Conservation (phyloP, 2,888 invertebrate genomes). For the Apamea crenata region DNA sequence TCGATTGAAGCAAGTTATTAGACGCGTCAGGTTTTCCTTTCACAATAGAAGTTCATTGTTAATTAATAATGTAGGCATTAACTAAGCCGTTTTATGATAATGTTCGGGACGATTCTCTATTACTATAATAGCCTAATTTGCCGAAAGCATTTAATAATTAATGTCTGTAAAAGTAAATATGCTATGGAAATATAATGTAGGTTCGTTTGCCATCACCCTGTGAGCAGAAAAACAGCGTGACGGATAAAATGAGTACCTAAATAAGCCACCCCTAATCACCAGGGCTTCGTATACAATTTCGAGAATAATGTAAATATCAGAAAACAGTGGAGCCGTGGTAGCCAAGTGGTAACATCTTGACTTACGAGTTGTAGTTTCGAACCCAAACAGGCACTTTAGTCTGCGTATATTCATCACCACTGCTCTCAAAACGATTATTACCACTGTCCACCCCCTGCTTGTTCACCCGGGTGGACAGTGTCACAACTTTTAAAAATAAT, state of each 20-base stretch:
- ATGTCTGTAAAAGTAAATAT: neutral
- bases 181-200: neutral
- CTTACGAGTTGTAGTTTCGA: neutral
- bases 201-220: neutral
- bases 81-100: neutral
- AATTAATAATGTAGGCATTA: conserved; percentile 18
- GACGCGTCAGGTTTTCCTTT: conserved; percentile 10
- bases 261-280: neutral
- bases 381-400: neutral
- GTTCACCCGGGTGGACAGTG: too few species aligned
- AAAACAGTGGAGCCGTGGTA: conserved; percentile 3
- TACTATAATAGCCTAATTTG: neutral
- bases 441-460: too few species aligned
- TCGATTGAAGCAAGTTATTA: conserved; percentile 16
- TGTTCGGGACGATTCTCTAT: conserved; percentile 5
- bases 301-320: conserved; percentile 13
- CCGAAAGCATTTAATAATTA: neutral
- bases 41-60: conserved; percentile 9
- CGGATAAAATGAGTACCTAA: neutral
- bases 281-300: conserved; percentile 6
- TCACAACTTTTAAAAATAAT: too few species aligned
- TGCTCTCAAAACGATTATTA: too few species aligned
- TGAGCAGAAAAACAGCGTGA: neutral
- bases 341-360: neutral
- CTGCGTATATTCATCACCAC: neutral